Evolutionary conservation across 2,113 vertebrate genomes (phyloP).

Genomic region (Miniopterus natalensis): DNA sequence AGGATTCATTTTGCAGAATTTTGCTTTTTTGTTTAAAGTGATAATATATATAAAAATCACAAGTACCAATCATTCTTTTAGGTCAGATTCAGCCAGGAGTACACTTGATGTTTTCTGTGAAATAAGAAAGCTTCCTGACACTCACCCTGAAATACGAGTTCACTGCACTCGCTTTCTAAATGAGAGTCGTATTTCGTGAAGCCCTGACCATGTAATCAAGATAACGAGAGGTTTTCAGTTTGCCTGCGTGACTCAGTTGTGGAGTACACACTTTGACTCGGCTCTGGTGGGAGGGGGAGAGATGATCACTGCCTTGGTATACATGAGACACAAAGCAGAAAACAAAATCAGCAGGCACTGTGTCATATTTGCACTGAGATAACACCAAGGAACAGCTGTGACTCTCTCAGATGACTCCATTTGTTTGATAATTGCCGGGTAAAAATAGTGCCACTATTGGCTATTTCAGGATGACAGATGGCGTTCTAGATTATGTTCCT

Average conservation of each 20-base stretch:
- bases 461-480: slow-evolving; percentile 88
- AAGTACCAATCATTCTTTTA: neutral
- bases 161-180: slow-evolving; percentile 37
- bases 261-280: slow-evolving; percentile 64
- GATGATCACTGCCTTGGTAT: slow-evolving; percentile 55
- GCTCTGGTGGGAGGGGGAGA: slow-evolving; percentile 64
- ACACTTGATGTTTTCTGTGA: slow-evolving; percentile 39
- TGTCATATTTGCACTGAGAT: slow-evolving; percentile 70
- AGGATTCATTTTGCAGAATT: slow-evolving; percentile 23
- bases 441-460: slow-evolving; percentile 84
- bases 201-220: slow-evolving; percentile 57
- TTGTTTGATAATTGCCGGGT: slow-evolving; percentile 84
- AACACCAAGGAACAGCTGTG: slow-evolving; percentile 82
- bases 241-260: slow-evolving; percentile 46
- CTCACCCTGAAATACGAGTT: slow-evolving; percentile 26
- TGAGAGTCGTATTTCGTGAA: slow-evolving; percentile 11
- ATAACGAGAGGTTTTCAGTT: slow-evolving; percentile 49
- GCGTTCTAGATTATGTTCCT: slow-evolving; percentile 85
- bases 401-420: slow-evolving; percentile 81
- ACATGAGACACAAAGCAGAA: slow-evolving; percentile 50
- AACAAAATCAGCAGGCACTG: slow-evolving; percentile 59
- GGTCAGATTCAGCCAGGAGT: neutral
- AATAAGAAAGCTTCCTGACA: slow-evolving; percentile 19
- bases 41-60: neutral
- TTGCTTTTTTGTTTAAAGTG: neutral